phyloP scores from a whole-genome alignment of 2,797 vertebrate genomes.

The Trachurus trachurus region DNA sequence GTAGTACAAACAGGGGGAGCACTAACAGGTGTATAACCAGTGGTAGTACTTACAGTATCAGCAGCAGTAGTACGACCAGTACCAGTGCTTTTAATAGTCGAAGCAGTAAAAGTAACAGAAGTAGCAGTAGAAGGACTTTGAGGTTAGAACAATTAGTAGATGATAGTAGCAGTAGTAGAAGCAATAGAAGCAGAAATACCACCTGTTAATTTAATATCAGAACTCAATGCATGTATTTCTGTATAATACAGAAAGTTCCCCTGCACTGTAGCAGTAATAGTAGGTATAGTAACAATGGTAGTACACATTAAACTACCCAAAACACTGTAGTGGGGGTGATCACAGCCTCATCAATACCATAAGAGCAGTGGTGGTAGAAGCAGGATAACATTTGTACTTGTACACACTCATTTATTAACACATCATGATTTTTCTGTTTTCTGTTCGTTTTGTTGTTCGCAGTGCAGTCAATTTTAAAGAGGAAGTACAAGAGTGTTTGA shows the following conservation, averaged over 20 bases:
- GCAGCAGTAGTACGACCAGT: neutral
- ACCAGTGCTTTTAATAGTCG: neutral
- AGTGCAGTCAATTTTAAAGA: neutral
- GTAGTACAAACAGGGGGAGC: neutral
- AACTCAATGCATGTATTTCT: too few species aligned
- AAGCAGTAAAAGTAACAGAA: neutral
- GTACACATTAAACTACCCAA: too few species aligned
- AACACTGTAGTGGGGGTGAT: neutral
- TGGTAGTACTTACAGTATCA: neutral
- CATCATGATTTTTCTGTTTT: too few species aligned
- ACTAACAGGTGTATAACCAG: neutral
- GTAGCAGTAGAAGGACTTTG: neutral
- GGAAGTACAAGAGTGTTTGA: neutral
- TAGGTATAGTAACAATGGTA: neutral
- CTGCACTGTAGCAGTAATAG: neutral
- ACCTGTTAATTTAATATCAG: neutral
- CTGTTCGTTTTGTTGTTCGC: neutral
- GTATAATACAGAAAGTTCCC: neutral
- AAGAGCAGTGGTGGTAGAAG: neutral
- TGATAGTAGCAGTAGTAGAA: neutral
- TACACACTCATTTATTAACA: neutral
- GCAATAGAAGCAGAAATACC: neutral
- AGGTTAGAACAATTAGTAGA: neutral
- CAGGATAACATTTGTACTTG: neutral
- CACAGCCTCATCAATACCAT: neutral